Conservation (phyloP, 2,797 vertebrate genomes). For the Rhodeus uyekii region DNA sequence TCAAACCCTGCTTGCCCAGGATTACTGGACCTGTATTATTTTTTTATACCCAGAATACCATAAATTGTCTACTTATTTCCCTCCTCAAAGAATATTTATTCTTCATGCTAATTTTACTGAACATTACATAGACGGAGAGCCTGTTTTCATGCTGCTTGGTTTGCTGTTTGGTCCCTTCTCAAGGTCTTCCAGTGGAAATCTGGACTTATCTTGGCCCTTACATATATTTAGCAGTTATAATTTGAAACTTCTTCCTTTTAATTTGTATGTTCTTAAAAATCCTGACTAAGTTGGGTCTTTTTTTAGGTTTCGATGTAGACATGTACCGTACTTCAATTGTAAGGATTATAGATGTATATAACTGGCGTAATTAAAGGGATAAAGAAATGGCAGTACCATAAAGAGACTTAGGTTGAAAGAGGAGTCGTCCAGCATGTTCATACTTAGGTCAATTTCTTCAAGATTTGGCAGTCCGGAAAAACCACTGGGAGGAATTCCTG, state of each 20-base stretch:
- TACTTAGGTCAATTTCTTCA: conserved; percentile 80
- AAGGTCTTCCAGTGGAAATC: conserved; percentile 50
- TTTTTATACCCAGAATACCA: conserved; percentile 65
- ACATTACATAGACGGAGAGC: conserved; percentile 56
- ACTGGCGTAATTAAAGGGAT: conserved; percentile 37
- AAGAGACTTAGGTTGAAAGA: conserved; percentile 72
- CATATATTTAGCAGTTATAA: conserved; percentile 38
- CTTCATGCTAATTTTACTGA: conserved; percentile 60
- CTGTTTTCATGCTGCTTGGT: conserved; percentile 58
- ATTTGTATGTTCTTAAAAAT: conserved; percentile 22
- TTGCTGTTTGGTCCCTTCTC: conserved; percentile 50
- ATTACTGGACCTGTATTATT: conserved; percentile 56
- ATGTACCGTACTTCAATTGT: neutral
- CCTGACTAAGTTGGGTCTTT: neutral
- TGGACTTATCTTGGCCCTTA: conserved; percentile 63
- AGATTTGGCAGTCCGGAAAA: conserved; percentile 77
- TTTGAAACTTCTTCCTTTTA: conserved; percentile 26
- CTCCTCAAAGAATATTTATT: conserved; percentile 62
- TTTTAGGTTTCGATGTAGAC: conserved; percentile 17
- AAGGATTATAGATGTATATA: conserved; percentile 21
- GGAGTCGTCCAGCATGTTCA: conserved; percentile 75
- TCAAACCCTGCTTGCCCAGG: conserved; percentile 51
- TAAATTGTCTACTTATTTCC: conserved; percentile 51
- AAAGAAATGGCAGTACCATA: conserved; percentile 51
- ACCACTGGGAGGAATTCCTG: conserved; percentile 60